Evolutionary conservation across 2,888 invertebrate species (phyloP), one percentile per base, ranked within the genome.

Genomic region (Orchesellides sinensis): DNA sequence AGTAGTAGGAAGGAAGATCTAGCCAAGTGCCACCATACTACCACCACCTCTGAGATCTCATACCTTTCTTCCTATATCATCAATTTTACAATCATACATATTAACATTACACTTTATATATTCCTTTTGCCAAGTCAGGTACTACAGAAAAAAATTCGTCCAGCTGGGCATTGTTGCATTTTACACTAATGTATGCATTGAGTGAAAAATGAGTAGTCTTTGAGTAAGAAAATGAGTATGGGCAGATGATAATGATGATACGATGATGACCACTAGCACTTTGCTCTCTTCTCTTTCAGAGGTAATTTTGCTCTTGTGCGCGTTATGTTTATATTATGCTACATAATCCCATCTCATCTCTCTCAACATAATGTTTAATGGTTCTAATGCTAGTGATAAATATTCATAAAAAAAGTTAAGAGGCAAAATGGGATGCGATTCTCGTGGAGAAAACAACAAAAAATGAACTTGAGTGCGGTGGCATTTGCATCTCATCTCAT

Each of bases 401-500:
- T 75, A 75, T 75, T 66, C 47, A 66, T 66, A 75, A 75, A 75
- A 52, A 47, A 66, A n/a, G n/a, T n/a, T n/a, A n/a, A 2, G 66
- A 66, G 75, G 54, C 65, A 47, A 66, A 77, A 69, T 77, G 77
- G 68, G 69, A 59, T 75, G 66, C 27, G 25, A 73, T 61, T 17
- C 17, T 61, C 25, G 6, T 8, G 56, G 27, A 49, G 49, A n/a
- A 35, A 5, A 5, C 35, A 12, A 49, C 4, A 49, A 17, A n/a
- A 49, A 17, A n/a, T 23, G 56, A 14, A 23, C 14, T n/a, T 23
- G 27, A 25, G 56, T 25, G 23, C 72, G 72, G 79, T 79, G 79
- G 79, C 79, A 79, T 63, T 79, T 79, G 61, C 70, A 79, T 79
- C 79, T 79, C 79, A 70, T 79, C 78, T 78, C 79, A 32, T 79